Conservation (phyloP, 2,888 invertebrate species). For the Drosophila gaucha region DNA sequence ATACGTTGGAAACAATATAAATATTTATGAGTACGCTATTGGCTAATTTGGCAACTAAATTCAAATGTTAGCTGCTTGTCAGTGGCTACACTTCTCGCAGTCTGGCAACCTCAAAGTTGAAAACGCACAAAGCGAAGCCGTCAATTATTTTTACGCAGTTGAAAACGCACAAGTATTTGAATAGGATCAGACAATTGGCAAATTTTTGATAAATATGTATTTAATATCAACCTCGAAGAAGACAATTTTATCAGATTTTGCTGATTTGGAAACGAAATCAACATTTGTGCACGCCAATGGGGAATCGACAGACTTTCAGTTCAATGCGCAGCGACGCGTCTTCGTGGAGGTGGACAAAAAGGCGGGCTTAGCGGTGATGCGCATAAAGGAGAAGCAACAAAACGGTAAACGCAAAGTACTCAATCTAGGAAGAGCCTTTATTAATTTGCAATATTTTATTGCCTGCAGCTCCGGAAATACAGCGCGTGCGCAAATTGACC, state of each 20-base stretch:
- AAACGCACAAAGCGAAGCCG: slow-evolving; percentile 6
- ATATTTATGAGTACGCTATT: no score
- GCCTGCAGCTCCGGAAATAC: slow-evolving; percentile 68
- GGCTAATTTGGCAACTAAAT: background rate
- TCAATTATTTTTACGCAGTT: slow-evolving; percentile 6
- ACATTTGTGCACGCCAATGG: slow-evolving; percentile 77
- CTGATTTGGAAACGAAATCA: slow-evolving; percentile 79
- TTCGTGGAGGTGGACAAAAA: slow-evolving; percentile 82
- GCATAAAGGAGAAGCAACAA: slow-evolving; percentile 73
- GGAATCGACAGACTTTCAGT: slow-evolving; percentile 82
- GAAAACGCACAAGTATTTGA: background rate
- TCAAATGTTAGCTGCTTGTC: background rate
- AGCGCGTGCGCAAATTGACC: slow-evolving; percentile 80
- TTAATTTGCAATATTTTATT: background rate
- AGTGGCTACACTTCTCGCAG: background rate
- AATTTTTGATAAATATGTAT: slow-evolving; percentile 68
- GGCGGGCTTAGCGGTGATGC: slow-evolving; percentile 82
- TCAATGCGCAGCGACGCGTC: slow-evolving; percentile 77
- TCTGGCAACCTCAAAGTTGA: slow-evolving; percentile 25
- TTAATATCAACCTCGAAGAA: slow-evolving; percentile 82
- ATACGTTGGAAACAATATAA: background rate
- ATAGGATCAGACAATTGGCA: background rate
- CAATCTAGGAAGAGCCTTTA: background rate
- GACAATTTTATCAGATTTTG: slow-evolving; percentile 81
- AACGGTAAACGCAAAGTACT: slow-evolving; percentile 56